A percentile compares a stretch with the other conserved stretches of the same genome.
phyloP scores from a whole-genome alignment of 2,797 vertebrate genomes.

The Siniperca scherzeri region DNA sequence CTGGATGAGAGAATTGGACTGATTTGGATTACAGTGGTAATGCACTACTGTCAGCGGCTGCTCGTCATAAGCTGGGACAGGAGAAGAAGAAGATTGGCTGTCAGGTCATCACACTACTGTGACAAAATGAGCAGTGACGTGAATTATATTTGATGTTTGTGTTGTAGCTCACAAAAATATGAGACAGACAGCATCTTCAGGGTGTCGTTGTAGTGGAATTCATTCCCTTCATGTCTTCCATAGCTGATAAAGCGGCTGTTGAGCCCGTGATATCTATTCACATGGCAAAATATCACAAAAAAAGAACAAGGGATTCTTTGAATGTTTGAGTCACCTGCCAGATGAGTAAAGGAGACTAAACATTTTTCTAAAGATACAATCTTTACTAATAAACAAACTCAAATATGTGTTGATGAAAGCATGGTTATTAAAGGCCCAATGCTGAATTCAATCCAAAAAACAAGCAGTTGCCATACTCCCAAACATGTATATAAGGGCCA shows the following conservation, averaged over 20 bases:
- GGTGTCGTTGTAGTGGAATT: conserved; percentile 81
- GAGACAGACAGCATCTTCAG: conserved; percentile 79
- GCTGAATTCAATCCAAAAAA: background rate
- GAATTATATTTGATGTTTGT: background rate
- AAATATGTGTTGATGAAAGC: background rate
- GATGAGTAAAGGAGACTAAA: background rate
- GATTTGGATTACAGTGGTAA: conserved; percentile 82
- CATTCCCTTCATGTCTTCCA: conserved; percentile 81
- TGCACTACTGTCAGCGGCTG: conserved; percentile 77
- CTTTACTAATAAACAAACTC: background rate
- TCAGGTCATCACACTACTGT: background rate
- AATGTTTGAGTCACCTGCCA: background rate
- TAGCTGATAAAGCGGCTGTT: conserved; percentile 74
- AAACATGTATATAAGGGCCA: background rate
- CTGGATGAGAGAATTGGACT: conserved; percentile 62
- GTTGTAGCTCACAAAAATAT: conserved; percentile 78
- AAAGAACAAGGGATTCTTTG: background rate
- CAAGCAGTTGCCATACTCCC: background rate
- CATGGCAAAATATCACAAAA: background rate
- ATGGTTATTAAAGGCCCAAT: background rate
- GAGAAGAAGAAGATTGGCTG: background rate
- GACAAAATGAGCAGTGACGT: background rate
- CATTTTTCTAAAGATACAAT: background rate
- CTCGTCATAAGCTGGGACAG: conserved; percentile 39
- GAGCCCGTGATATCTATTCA: conserved; percentile 57